Conservation (phyloP, 2,888 invertebrate species). For the Pristionchus japonicus region DNA sequence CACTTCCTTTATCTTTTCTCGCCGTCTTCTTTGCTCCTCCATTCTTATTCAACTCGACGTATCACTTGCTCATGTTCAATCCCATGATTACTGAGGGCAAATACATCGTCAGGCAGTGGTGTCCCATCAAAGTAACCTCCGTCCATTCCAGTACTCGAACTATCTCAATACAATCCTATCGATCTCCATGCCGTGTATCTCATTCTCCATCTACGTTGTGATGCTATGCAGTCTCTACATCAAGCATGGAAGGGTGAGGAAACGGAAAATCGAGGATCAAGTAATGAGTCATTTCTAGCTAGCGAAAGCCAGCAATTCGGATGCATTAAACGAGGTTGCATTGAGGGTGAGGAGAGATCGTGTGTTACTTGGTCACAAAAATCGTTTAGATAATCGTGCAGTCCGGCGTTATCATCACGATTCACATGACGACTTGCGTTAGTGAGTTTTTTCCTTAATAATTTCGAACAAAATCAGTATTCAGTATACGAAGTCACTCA, state of each 20-base stretch:
- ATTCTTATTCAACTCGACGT: not conserved
- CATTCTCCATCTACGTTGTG: not conserved
- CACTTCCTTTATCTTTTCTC: not conserved
- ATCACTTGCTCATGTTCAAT: not conserved
- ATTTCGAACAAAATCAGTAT: not conserved
- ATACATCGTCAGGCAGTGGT: not conserved
- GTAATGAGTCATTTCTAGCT: not conserved
- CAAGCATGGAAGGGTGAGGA: not conserved
- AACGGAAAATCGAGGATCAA: not conserved
- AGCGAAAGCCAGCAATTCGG: not conserved
- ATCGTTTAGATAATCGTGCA: not conserved
- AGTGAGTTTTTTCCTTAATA: not conserved
- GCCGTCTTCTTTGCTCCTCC: constrained; percentile 2
- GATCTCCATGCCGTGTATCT: not conserved
- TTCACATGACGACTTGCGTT: constrained; percentile 4
- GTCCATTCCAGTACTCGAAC: not conserved
- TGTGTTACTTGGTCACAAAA: not conserved
- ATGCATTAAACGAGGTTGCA: not conserved
- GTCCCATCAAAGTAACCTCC: not conserved
- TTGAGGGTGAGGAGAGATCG: not conserved
- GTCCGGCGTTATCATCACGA: not conserved
- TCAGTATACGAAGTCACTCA: not conserved
- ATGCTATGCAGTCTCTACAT: not conserved
- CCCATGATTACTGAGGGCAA: not conserved
- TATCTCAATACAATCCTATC: not conserved